phyloP scores from a whole-genome alignment of 2,888 invertebrate genomes.

The Melanchra persicariae region DNA sequence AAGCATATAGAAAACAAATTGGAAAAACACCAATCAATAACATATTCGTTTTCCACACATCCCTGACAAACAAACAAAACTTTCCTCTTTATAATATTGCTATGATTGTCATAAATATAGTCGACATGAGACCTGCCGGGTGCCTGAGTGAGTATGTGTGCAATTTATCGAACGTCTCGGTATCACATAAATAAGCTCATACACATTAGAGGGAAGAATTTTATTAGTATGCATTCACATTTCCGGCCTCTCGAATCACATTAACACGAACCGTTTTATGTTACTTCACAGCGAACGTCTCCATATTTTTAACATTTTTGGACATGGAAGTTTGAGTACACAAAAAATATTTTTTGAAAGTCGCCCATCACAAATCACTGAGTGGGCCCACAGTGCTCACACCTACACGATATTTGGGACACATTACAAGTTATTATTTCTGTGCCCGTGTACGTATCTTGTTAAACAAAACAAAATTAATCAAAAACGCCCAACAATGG shows the following conservation, averaged over 20 bases:
- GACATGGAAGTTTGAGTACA: conserved; percentile 52
- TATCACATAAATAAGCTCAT: conserved; percentile 44
- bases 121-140: conserved; percentile 26
- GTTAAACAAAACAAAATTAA: conserved; percentile 76
- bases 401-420: conserved; percentile 62
- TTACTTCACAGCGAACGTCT: conserved; percentile 36
- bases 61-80: conserved; percentile 41
- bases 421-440: conserved; percentile 61
- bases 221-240: conserved; percentile 57
- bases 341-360: conserved; percentile 39
- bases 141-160: conserved; percentile 28
- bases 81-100: conserved; percentile 47
- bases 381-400: conserved; percentile 62
- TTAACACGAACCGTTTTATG: conserved; percentile 53
- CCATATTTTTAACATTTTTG: conserved; percentile 53
- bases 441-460: conserved; percentile 61
- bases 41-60: conserved; percentile 29
- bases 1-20: neutral
- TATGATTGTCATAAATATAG: conserved; percentile 54
- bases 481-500: conserved; percentile 73
- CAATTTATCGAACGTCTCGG: conserved; percentile 55
- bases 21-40: conserved; percentile 1
- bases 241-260: conserved; percentile 60
- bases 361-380: conserved; percentile 61
- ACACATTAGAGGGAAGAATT: conserved; percentile 56